These are phyloP conservation scores for Drosophila lacertosa DNA, from an alignment of 1,140 invertebrate species.

Conservation along the genomic window DNA sequence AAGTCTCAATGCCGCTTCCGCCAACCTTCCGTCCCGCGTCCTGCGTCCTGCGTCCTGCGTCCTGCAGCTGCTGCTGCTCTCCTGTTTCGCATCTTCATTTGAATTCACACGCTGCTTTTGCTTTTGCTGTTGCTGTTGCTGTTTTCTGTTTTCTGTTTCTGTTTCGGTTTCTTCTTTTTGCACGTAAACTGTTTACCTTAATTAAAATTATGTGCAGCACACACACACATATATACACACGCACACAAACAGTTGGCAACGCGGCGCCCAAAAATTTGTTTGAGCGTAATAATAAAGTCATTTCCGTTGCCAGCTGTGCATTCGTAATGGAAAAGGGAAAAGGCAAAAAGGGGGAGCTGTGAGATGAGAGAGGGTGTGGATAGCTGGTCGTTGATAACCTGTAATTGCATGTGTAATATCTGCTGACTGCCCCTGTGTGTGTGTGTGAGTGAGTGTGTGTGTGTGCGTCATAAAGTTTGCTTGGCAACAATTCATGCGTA, in stretches of 20 bases:
- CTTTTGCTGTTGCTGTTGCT: conserved; percentile 10
- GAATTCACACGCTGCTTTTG: conserved; percentile 45
- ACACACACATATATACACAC: conserved; percentile 47
- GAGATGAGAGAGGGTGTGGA: neutral
- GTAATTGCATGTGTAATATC: conserved; percentile 43
- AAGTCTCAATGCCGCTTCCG: conserved; percentile 40
- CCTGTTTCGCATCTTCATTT: conserved; percentile 40
- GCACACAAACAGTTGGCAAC: conserved; percentile 54
- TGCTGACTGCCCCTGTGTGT: conserved; percentile 12
- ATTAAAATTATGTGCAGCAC: conserved; percentile 61
- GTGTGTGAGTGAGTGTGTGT: conserved; percentile 2
- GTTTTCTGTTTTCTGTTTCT: conserved; percentile 22
- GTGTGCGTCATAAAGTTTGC: conserved; percentile 28
- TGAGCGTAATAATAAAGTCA: conserved; percentile 65
- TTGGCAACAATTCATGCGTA: conserved; percentile 39
- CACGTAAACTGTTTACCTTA: conserved; percentile 66
- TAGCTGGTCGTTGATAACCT: conserved; percentile 29
- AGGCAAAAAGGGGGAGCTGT: neutral
- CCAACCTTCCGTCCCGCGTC: neutral
- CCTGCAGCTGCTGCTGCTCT: conserved; percentile 5
- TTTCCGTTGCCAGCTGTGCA: conserved; percentile 47
- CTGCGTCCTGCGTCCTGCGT: neutral
- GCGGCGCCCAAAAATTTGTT: conserved; percentile 47
- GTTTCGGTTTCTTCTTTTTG: conserved; percentile 18
- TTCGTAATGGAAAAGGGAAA: too few relatives aligned